A percentile compares a stretch with the other conserved stretches of the same genome.
Conservation (phyloP, 2,888 invertebrate genomes). For the Latheticus oryzae region DNA sequence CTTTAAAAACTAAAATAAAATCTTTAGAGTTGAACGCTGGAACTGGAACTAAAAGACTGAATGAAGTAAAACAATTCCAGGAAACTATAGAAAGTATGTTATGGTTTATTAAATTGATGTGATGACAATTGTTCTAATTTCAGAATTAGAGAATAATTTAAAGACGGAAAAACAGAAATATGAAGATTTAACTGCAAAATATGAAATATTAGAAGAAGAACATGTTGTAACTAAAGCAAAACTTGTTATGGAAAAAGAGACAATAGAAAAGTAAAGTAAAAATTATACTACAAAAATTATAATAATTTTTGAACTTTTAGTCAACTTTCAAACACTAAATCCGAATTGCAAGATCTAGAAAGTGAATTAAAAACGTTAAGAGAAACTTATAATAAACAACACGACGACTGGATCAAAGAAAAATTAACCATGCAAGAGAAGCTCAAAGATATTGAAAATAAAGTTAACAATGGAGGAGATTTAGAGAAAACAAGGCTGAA, state of each 20-base stretch:
- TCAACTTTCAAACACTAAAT: constrained; percentile 72
- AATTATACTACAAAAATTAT: constrained; percentile 1
- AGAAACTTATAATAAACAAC: constrained; percentile 74
- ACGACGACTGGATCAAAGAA: constrained; percentile 79
- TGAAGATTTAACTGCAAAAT: constrained; percentile 83
- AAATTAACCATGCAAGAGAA: constrained; percentile 75
- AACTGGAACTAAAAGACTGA: constrained; percentile 73
- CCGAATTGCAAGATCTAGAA: constrained; percentile 72
- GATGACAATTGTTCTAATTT: constrained; percentile 5
- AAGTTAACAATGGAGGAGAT: constrained; percentile 51
- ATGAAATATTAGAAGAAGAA: constrained; percentile 86
- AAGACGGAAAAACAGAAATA: constrained; percentile 78
- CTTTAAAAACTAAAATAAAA: constrained; percentile 79
- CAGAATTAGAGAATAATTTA: constrained; percentile 77
- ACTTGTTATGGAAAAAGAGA: constrained; percentile 84
- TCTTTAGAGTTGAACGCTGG: constrained; percentile 73
- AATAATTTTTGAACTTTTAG: constrained; percentile 65
- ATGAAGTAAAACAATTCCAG: constrained; percentile 76
- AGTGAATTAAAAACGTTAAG: constrained; percentile 74
- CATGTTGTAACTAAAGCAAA: constrained; percentile 86
- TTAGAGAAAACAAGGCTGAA: constrained; percentile 78
- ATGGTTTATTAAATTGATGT: constrained; percentile 60
- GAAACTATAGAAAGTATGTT: constrained; percentile 78
- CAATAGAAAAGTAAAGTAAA: constrained; percentile 73
- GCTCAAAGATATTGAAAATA: constrained; percentile 62